Base-by-base conservation (phyloP, 2,888 invertebrate species). In the Dorcus hopei region DNA sequence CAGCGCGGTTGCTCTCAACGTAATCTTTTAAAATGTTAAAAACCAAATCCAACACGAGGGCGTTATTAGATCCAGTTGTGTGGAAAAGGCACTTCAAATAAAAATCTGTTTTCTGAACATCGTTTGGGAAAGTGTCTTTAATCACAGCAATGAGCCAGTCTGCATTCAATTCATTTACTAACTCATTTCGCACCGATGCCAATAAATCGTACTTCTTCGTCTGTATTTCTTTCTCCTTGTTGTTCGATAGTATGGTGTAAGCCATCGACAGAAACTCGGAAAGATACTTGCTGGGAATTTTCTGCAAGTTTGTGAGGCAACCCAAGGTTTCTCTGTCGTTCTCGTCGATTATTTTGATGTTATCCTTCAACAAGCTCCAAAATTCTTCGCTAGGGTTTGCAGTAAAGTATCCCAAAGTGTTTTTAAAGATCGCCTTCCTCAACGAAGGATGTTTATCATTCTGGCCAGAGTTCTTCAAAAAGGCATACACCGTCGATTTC, bases 371-470 rank as follows among this genome's bases (percentile, higher is more conserved):
- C 39, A 54, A 41, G 1, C 9, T 26, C 49, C 48, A 54, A 33
- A 47, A n/a, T 14, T 48, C 1, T 70, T 59, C 2, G 61, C 52
- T 40, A 14, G 47, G 54, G 16, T 54, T 54, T 49, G 23, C 38
- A 14, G 14, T n/a, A 26, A 54, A 54, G 3, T 38, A 41, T 8
- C 23, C 11, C 5, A 54, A 19, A 2, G 49, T 38, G 23, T 26
- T 49, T 14, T n/a, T 54, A 14, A 47, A 54, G 8, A 49, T 45
- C 9, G 6, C 14, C n/a, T 47, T 54, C 9, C 16, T 9, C 7
- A 54, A 8, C 2, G 48, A 19, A 9, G 19, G 4, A 39, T 54
- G 40, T 8, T 45, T 49, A 23, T 54, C 54, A 11, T 9, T 40
- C 4, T 11, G 5, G 5, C 9, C 48, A 23, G 40, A 38, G 33